phyloP scores from a whole-genome alignment of 2,797 vertebrate genomes.

The Margarornis squamiger region DNA sequence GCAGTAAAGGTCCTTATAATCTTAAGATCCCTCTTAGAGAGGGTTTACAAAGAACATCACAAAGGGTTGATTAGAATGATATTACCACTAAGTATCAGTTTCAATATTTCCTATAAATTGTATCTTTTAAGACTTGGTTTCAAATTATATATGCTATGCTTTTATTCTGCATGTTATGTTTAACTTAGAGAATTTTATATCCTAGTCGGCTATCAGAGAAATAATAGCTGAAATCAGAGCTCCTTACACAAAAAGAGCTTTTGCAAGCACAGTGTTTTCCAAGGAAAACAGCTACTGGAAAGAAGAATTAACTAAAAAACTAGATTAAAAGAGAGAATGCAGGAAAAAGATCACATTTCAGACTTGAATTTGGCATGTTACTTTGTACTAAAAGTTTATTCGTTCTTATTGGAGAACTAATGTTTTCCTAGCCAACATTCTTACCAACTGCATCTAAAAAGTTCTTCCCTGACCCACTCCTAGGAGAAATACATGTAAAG shows the following conservation, averaged over 20 bases:
- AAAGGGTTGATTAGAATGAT: neutral
- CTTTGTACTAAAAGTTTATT: neutral
- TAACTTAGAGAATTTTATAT: neutral
- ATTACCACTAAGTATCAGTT: neutral
- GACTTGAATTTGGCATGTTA: slow-evolving; percentile 3
- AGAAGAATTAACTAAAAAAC: slow-evolving; percentile 18
- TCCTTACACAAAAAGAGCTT: neutral
- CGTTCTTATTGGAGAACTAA: neutral
- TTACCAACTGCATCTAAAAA: slow-evolving; percentile 6
- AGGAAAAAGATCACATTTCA: neutral
- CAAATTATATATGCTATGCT: neutral
- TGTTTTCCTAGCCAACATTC: slow-evolving; percentile 5
- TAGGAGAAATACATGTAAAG: neutral
- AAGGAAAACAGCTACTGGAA: slow-evolving; percentile 39
- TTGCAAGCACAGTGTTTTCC: slow-evolving; percentile 16
- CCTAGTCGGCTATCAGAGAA: neutral
- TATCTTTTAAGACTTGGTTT: neutral
- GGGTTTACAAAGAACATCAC: neutral
- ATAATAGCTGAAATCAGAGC: slow-evolving; percentile 16
- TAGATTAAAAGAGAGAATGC: neutral
- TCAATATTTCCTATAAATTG: neutral
- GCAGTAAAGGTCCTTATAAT: neutral
- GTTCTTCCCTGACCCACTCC: neutral
- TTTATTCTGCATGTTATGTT: neutral
- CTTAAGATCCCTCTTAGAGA: neutral